phyloP scores from a whole-genome alignment of 2,113 vertebrate genomes.

The Oostethus manadensis region DNA sequence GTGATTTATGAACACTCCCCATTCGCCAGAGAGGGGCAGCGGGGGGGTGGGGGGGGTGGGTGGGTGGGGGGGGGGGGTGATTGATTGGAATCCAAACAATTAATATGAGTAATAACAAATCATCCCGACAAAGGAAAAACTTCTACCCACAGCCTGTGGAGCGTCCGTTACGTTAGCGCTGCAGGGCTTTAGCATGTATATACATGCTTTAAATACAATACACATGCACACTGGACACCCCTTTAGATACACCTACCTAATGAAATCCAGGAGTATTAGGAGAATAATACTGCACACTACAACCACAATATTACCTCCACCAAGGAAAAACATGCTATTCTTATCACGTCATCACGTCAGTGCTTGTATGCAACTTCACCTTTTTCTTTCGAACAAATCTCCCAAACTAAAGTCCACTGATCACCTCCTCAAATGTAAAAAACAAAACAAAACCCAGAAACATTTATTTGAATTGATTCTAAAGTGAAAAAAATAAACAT shows the following conservation, averaged over 20 bases:
- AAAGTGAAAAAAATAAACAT: too few species aligned
- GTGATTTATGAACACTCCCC: slow-evolving; percentile 66
- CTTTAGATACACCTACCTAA: background rate
- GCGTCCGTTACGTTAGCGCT: slow-evolving; percentile 12
- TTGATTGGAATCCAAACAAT: slow-evolving; percentile 73
- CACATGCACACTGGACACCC: background rate
- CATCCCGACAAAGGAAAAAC: slow-evolving; percentile 57
- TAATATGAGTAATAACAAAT: slow-evolving; percentile 72
- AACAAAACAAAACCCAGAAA: too few species aligned
- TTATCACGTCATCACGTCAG: too few species aligned
- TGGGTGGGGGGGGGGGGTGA: slow-evolving; percentile 31
- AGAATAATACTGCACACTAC: background rate
- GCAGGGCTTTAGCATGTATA: background rate
- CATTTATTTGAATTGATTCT: too few species aligned
- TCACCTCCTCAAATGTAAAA: too few species aligned
- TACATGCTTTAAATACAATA: background rate
- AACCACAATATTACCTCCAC: background rate
- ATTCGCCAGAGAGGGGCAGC: background rate
- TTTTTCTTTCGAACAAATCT: too few species aligned
- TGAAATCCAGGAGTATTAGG: background rate
- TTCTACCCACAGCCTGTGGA: slow-evolving; percentile 35
- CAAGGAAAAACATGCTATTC: too few species aligned
- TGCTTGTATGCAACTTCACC: too few species aligned
- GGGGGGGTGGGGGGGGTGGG: background rate
- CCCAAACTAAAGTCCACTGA: too few species aligned